Evolutionary conservation across 2,888 invertebrate genomes (phyloP), one percentile per base, ranked within the genome.

Genomic region (Euproctis similis): DNA sequence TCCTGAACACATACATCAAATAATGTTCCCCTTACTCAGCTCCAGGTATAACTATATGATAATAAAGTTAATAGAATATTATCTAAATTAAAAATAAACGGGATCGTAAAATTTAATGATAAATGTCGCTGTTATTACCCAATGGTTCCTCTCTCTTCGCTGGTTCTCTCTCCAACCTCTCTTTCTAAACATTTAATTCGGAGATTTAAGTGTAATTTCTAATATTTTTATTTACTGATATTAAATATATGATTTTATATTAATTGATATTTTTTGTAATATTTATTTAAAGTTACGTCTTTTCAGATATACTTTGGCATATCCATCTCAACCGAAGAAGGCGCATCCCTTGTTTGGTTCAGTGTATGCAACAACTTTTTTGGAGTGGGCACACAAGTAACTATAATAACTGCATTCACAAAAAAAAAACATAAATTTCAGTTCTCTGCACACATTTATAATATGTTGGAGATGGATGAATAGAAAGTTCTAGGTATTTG

Each of bases 331-430:
- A 36, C 74, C 76, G 4, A 80, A 73, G 37, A 76, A 70, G 72
- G 71, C 81, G 1, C 88, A 88, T 53, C 90, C 90, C 0, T 67
- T 91, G 18, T 91, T 89, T 56, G 91, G 92, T 9, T 90, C 91
- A 0, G 86, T 86, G 24, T 85, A 86, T 26, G 90, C 90, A 3
- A 86, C 89, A 1, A 88, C 89, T 1, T 91, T 91, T 52, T 86
- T 90, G 46, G 87, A 88, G 41, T 94, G 94, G 94, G 88, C 92
- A 2, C 89, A 89, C 48, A 87, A 87, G 88, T 88, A 75, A 72
- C 4, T 14, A 14, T n/a, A n/a, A 19, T 19, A n/a, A n/a, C n/a
- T n/a, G n/a, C n/a, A n/a, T n/a, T n/a, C n/a, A n/a, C n/a, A n/a
- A n/a, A n/a, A n/a, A n/a, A n/a, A n/a, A n/a, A n/a, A n/a, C n/a